Percentiles rank a stretch among this genome's conserved stretches.
phyloP scores from a whole-genome alignment of 2,113 vertebrate genomes.

The Rhizomys pruinosus region DNA sequence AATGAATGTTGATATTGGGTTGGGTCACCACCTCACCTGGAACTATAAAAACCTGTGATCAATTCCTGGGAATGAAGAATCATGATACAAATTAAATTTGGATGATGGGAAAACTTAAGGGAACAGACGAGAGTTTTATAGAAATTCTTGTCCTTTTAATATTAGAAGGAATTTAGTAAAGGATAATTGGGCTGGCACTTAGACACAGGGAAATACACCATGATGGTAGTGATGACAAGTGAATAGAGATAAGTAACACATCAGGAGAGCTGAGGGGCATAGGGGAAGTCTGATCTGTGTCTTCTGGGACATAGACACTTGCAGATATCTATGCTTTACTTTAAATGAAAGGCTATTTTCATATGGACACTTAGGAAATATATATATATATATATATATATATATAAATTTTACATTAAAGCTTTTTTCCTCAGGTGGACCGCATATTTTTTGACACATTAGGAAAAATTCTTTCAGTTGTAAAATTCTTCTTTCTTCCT shows the following conservation, averaged over 20 bases:
- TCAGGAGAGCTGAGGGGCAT: not conserved
- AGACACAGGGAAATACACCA: not conserved
- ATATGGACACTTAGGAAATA: not conserved
- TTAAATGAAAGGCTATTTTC: not conserved
- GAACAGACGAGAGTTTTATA: not conserved
- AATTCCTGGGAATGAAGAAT: not conserved
- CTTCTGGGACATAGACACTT: not conserved
- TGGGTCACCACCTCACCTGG: not conserved
- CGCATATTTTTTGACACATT: not conserved
- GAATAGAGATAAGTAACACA: not conserved
- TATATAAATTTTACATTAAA: conserved; percentile 6
- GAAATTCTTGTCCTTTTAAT: not conserved
- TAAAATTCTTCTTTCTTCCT: not conserved
- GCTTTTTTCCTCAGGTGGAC: not conserved
- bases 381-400: not conserved
- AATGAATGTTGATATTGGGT: not conserved
- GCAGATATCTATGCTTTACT: not conserved
- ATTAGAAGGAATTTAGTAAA: not conserved
- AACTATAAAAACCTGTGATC: not conserved
- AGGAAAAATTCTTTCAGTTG: not conserved
- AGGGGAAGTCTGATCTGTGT: not conserved
- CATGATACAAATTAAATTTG: not conserved
- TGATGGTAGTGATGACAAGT: not conserved
- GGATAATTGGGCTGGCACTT: not conserved
- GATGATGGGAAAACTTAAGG: not conserved